Evolutionary conservation across 2,797 vertebrate species (phyloP).

Genomic region (Sarcoramphus papa): DNA sequence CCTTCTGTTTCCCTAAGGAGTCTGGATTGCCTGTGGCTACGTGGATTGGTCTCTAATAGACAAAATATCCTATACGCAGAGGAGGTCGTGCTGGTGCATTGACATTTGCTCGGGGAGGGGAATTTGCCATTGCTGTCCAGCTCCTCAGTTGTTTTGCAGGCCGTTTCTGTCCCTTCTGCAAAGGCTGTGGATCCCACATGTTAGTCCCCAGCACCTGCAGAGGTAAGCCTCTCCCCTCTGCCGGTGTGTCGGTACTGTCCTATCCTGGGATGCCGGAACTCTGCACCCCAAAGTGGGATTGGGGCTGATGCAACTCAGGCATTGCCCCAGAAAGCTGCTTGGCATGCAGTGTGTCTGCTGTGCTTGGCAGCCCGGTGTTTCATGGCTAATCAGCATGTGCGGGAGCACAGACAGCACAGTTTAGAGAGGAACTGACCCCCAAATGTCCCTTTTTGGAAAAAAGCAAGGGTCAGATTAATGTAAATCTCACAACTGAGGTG

Average conservation of each 20-base stretch:
- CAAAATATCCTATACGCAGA: not conserved
- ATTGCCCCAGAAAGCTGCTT: not conserved
- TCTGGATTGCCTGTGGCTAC: conserved; percentile 26
- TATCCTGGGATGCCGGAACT: not conserved
- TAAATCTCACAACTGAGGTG: not conserved
- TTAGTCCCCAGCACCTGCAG: not conserved
- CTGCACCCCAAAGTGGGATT: accelerated
- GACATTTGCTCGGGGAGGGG: not conserved
- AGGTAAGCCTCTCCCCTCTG: not conserved
- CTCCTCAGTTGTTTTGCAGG: not conserved
- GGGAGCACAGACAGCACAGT: not conserved
- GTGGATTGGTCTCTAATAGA: conserved; percentile 28
- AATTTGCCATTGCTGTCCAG: not conserved
- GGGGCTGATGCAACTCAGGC: not conserved
- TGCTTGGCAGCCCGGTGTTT: conserved; percentile 1
- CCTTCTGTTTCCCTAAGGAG: conserved; percentile 60
- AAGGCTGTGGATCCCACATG: accelerated
- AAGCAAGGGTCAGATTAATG: not conserved
- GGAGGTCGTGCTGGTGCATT: not conserved
- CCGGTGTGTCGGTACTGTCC: no score
- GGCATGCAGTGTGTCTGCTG: not conserved
- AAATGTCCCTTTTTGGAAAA: not conserved
- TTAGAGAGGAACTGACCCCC: conserved; percentile 4
- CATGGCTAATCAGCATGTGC: not conserved
- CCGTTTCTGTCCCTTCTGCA: not conserved